Evolutionary conservation across 2,888 invertebrate species (phyloP).

Genomic region (Melinaea marsaeus): DNA sequence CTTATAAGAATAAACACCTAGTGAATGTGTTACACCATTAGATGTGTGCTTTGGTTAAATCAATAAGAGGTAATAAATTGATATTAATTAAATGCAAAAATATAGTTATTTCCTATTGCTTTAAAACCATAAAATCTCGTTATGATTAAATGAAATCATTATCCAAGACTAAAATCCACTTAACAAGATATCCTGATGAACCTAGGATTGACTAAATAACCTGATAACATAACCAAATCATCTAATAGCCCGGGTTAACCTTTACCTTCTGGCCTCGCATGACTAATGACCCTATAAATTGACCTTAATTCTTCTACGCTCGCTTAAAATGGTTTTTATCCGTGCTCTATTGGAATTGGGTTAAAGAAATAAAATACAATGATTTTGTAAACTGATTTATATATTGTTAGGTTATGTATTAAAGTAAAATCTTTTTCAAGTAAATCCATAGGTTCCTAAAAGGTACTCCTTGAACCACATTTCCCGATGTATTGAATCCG

Average conservation of each 20-base stretch:
- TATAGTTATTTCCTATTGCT: no score
- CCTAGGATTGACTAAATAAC: constrained; percentile 9
- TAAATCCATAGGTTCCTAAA: no score
- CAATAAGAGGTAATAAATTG: no score
- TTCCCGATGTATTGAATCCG: constrained; percentile 10
- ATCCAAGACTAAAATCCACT: not conserved
- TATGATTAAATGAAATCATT: not conserved
- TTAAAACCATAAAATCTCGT: not conserved
- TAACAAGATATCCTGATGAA: not conserved
- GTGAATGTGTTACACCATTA: no score
- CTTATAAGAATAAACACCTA: not conserved
- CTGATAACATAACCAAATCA: constrained; percentile 22
- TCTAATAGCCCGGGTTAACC: constrained; percentile 41
- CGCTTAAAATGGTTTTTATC: constrained; percentile 31
- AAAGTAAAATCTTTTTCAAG: no score
- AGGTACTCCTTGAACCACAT: constrained; percentile 4
- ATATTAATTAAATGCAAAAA: no score
- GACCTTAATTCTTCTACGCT: constrained; percentile 46
- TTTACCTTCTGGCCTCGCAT: constrained; percentile 44
- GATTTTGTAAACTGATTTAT: not conserved
- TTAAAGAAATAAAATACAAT: not conserved
- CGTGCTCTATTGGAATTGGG: constrained; percentile 6
- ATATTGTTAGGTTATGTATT: no score
- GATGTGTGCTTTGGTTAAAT: no score
- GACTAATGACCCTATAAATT: constrained; percentile 53